phyloP scores from a whole-genome alignment of 2,113 vertebrate genomes.

The Cinclus cinclus region DNA sequence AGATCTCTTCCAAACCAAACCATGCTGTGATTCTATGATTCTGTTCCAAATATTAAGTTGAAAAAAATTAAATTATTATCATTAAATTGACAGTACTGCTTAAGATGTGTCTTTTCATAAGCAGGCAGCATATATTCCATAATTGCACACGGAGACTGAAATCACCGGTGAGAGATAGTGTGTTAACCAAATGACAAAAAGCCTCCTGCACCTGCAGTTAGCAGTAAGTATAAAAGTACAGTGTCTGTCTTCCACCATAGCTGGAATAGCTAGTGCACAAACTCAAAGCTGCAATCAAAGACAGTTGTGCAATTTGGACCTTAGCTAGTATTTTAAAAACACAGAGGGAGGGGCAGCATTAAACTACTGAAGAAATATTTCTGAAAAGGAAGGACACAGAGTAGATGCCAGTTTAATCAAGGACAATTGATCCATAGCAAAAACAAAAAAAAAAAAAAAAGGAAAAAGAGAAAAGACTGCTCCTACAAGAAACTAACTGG shows the following conservation, averaged over 20 bases:
- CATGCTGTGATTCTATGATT: neutral
- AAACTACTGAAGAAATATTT: neutral
- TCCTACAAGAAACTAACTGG: neutral
- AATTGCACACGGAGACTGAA: neutral
- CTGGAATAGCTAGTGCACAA: neutral
- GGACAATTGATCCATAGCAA: neutral
- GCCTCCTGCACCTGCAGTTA: neutral
- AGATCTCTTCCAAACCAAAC: neutral
- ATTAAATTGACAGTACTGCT: neutral
- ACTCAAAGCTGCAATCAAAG: neutral
- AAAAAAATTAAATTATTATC: neutral
- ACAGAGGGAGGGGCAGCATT: neutral
- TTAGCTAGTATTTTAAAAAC: neutral
- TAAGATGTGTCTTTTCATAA: neutral
- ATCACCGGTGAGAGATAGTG: neutral
- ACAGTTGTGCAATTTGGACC: neutral
- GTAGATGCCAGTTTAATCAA: neutral
- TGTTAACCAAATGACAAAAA: neutral
- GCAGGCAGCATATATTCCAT: neutral
- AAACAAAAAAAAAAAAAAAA: neutral
- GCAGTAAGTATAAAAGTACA: neutral
- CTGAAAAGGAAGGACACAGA: neutral
- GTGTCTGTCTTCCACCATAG: neutral
- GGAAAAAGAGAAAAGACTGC: neutral
- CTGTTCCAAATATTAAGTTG: neutral